phyloP scores from a whole-genome alignment of 2,113 vertebrate species.

The Aptenodytes patagonicus region DNA sequence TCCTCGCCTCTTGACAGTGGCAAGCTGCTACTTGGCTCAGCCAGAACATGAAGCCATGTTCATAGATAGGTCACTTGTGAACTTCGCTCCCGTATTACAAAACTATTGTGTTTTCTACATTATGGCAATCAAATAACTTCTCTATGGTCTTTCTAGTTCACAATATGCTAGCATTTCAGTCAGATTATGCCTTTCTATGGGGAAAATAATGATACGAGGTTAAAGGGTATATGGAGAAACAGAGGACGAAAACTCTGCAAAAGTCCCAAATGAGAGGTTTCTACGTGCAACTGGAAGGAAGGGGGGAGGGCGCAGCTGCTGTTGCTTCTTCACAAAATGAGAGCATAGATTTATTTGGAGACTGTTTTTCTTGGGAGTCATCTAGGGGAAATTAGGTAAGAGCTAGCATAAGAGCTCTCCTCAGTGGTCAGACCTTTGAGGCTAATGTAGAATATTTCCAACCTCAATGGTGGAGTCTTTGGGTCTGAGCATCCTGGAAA shows the following conservation, averaged over 20 bases:
- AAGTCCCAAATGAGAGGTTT: background rate
- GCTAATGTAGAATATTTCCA: background rate
- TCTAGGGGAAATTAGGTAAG: background rate
- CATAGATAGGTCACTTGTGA: background rate
- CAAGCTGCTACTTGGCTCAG: background rate
- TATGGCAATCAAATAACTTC: background rate
- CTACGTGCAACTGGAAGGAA: background rate
- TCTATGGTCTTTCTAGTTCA: background rate
- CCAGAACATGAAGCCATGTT: background rate
- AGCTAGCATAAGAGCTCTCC: background rate
- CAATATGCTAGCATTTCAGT: background rate
- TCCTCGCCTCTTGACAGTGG: background rate
- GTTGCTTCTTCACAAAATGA: background rate
- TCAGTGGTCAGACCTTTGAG: background rate
- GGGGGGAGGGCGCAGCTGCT: background rate
- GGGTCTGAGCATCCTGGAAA: background rate
- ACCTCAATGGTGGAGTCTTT: background rate
- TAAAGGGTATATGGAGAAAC: background rate
- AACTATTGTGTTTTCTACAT: background rate
- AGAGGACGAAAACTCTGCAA: background rate
- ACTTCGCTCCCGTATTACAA: background rate
- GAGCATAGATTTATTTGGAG: background rate
- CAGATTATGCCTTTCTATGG: background rate
- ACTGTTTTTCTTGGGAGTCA: background rate
- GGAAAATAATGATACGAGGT: background rate